Evolutionary conservation across 2,113 vertebrate genomes (phyloP).

Genomic region (Rattus norvegicus): GRCr8 NC_086019.1:34282001-34282500

Average conservation of each 20-base stretch:
- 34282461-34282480: not conserved
- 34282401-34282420: not conserved
- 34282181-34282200: not conserved
- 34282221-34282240: not conserved
- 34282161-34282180: not conserved
- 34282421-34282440: not conserved
- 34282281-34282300: not conserved
- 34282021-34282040: not conserved
- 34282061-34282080: fast-evolving
- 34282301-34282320: not conserved
- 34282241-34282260: not conserved
- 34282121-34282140: fast-evolving
- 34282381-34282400: not conserved
- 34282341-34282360: not conserved
- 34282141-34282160: not conserved
- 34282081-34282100: not conserved
- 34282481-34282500: not conserved
- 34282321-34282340: not conserved
- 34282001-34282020: not conserved
- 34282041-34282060: not conserved
- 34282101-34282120: not conserved
- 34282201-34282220: not conserved
- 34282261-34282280: not conserved
- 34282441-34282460: not conserved
- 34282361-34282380: not conserved